Percentiles rank a stretch among this genome's conserved stretches.
phyloP scores from a whole-genome alignment of 2,113 vertebrate species.

The Isichthys henryi region DNA sequence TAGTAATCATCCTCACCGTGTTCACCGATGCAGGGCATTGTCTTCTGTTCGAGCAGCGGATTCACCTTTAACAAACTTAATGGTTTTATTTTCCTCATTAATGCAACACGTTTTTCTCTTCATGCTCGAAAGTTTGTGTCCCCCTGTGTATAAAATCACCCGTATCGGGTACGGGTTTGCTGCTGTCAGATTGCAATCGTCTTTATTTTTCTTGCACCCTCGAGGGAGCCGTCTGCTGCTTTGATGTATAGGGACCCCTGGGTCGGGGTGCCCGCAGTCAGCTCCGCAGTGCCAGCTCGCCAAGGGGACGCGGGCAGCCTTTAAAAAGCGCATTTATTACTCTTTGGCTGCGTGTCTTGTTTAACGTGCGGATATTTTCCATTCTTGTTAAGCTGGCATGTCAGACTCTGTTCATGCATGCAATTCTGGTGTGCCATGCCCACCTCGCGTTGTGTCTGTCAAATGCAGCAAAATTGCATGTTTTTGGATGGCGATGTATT shows the following conservation, averaged over 20 bases:
- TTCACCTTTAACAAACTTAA: background rate
- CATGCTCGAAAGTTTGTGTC: background rate
- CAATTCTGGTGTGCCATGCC: background rate
- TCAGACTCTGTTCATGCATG: background rate
- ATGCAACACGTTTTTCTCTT: background rate
- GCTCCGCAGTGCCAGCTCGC: background rate
- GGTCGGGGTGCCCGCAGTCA: background rate
- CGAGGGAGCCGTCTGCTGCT: background rate
- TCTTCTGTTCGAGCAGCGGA: background rate
- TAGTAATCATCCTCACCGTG: background rate
- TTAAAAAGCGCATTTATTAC: background rate
- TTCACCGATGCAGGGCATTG: background rate
- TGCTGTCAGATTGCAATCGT: background rate
- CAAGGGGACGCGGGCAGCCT: background rate
- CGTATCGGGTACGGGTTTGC: background rate
- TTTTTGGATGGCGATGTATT: background rate
- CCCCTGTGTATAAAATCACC: background rate
- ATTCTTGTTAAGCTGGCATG: background rate
- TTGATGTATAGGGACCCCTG: background rate
- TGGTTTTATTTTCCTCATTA: background rate
- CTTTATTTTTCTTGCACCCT: background rate
- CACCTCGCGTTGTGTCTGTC: background rate
- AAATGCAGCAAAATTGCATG: background rate
- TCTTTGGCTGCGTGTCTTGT: background rate
- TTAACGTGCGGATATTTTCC: background rate